Evolutionary conservation across 2,797 vertebrate genomes (phyloP).

Genomic region (Gouania willdenowi): DNA sequence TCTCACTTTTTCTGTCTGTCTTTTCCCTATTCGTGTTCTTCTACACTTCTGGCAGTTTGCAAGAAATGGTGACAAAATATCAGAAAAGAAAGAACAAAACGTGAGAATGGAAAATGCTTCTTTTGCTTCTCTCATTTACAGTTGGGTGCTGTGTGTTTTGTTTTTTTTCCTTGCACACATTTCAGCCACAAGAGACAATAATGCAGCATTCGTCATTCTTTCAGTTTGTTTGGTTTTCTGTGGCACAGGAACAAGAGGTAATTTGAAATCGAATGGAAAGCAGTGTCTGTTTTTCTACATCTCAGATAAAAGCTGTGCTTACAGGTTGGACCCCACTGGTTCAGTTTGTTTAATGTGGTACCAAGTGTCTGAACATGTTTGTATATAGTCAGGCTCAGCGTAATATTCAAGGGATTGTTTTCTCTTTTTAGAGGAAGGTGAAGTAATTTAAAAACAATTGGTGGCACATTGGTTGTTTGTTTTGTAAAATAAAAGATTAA

Average conservation of each 20-base stretch:
- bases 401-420: slow-evolving; percentile 29
- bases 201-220: slow-evolving; percentile 57
- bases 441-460: slow-evolving; percentile 3
- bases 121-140: slow-evolving; percentile 35
- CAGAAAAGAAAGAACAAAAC: slow-evolving; percentile 98
- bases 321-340: slow-evolving; percentile 30
- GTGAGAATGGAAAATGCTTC: slow-evolving; percentile 80
- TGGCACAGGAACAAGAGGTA: slow-evolving; percentile 17
- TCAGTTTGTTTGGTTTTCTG: slow-evolving; percentile 16
- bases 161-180: slow-evolving; percentile 22
- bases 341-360: slow-evolving; percentile 32
- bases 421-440: slow-evolving; percentile 1
- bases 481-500: neutral
- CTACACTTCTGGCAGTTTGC: slow-evolving; percentile 81
- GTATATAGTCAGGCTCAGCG: slow-evolving; percentile 9
- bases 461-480: neutral
- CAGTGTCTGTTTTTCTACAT: slow-evolving; percentile 22
- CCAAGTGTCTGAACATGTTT: slow-evolving; percentile 27
- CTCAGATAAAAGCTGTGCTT: slow-evolving; percentile 31
- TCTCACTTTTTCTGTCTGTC: slow-evolving; percentile 46
- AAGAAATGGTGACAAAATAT: slow-evolving; percentile 99
- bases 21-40: slow-evolving; percentile 18
- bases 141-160: too few relatives aligned
- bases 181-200: slow-evolving; percentile 43
- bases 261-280: slow-evolving; percentile 39